Evolutionary conservation across 2,797 vertebrate genomes (phyloP), one percentile per base, ranked within the genome.

Genomic region (Xerus rutilus): DNA sequence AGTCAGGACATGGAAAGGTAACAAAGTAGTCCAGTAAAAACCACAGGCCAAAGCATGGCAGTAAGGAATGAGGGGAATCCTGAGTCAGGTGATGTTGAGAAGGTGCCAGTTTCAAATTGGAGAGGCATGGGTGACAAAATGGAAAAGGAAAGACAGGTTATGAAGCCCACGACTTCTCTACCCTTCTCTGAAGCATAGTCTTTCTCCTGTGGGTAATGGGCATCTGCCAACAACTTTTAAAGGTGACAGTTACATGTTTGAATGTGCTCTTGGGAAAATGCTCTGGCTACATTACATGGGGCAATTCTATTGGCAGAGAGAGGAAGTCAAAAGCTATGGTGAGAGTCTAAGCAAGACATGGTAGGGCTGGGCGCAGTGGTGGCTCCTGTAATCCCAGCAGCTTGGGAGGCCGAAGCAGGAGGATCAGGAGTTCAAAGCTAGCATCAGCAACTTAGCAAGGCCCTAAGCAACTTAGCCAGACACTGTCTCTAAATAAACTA

Each of bases 21-120:
- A 81, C 28, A 64, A 49, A 76, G 64, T 77, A 64, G 57, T 32
- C 47, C 6, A 87, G 65, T 59, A 84, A 47, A 94, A 62, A 43
- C 39, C 39, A 74, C 14, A 57, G 25, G 21, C 30, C 67, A 78
- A 76, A 86, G 72, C 3, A 7, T 35, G 9, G 21, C 43, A 35
- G 2, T 12, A 65, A 95, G 21, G 23, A 84, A 86, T 9, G 20
- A 86, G 70, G 77, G 85, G 35, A 54, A 47, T 2, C 17, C 20
- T 3, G 32, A 10, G 12, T 10, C 43, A 77, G 65, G 32, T 49
- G 43, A 21, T 89, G 6, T 49, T 78, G 14, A 3, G n/a, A 12
- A 20, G n/a, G 8, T 39, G 6, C 52, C 39, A 45, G 79, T 30
- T 62, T 92, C 67, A 59, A 39, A 47, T 0, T 49, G 49, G 28